These are phyloP conservation scores for Dicerorhinus sumatrensis DNA, from an alignment of 2,113 vertebrate genomes.

Conservation along the genomic window DNA sequence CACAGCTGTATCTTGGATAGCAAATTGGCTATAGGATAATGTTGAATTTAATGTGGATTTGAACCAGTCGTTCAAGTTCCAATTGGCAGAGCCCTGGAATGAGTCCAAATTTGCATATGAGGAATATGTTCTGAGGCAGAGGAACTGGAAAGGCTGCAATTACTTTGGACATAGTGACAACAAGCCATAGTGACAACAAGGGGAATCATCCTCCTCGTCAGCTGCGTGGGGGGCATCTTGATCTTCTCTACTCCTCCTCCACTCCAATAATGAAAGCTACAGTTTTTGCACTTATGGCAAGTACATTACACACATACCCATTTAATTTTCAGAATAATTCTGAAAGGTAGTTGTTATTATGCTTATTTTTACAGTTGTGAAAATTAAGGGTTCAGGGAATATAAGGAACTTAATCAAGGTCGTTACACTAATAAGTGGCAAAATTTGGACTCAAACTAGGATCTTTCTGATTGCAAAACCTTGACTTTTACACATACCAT, in stretches of 20 bases:
- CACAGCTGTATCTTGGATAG: neutral
- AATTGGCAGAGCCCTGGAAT: neutral
- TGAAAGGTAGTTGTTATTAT: constrained; percentile 30
- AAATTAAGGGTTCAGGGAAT: neutral
- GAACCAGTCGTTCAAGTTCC: neutral
- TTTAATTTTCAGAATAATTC: neutral
- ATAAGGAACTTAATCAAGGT: neutral
- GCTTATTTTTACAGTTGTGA: neutral
- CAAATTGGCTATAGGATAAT: neutral
- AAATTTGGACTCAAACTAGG: neutral
- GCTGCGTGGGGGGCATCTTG: neutral
- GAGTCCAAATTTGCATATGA: neutral
- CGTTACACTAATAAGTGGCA: neutral
- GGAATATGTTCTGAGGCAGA: neutral
- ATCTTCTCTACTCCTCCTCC: neutral
- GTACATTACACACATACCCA: neutral
- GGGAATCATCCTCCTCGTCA: neutral
- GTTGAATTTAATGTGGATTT: neutral
- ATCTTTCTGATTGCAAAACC: neutral
- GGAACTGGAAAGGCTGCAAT: neutral
- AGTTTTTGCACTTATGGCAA: neutral
- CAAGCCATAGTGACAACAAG: too few relatives aligned
- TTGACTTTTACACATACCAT: neutral
- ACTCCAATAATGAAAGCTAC: neutral
- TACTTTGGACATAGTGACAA: neutral